These are phyloP conservation scores for Lophura nycthemera DNA, from an alignment of 2,113 vertebrate species.

Conservation along the genomic window DNA sequence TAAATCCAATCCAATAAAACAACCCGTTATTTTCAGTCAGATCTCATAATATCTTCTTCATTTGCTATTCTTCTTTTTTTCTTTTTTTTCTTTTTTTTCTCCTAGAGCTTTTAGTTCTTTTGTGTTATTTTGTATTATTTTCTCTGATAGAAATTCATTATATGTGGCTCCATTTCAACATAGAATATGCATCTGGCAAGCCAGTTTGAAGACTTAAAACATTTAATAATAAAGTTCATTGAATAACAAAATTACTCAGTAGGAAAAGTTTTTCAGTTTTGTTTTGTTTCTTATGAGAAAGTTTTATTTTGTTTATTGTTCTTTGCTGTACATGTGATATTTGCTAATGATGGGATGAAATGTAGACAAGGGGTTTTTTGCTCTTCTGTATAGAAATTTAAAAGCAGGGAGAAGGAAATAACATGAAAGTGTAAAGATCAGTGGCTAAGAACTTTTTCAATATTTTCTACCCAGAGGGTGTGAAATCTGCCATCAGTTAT, in stretches of 20 bases:
- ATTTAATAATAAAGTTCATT: conserved; percentile 14
- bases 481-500: background rate
- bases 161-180: background rate
- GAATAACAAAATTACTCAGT: background rate
- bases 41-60: background rate
- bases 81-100: background rate
- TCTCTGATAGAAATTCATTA: conserved; percentile 10
- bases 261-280: background rate
- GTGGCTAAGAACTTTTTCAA: background rate
- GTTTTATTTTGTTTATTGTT: background rate
- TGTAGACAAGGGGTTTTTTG: background rate
- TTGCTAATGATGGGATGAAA: conserved; percentile 44
- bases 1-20: background rate
- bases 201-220: conserved; percentile 17
- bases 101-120: background rate
- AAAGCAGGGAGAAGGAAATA: background rate
- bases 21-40: background rate
- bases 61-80: background rate
- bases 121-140: background rate
- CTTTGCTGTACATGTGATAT: background rate
- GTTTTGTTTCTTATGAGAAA: background rate
- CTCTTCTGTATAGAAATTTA: background rate
- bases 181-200: background rate
- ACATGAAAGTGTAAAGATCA: background rate
- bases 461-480: background rate